phyloP scores from a whole-genome alignment of 1,140 invertebrate genomes.

The Drosophila sulfurigaster region DNA sequence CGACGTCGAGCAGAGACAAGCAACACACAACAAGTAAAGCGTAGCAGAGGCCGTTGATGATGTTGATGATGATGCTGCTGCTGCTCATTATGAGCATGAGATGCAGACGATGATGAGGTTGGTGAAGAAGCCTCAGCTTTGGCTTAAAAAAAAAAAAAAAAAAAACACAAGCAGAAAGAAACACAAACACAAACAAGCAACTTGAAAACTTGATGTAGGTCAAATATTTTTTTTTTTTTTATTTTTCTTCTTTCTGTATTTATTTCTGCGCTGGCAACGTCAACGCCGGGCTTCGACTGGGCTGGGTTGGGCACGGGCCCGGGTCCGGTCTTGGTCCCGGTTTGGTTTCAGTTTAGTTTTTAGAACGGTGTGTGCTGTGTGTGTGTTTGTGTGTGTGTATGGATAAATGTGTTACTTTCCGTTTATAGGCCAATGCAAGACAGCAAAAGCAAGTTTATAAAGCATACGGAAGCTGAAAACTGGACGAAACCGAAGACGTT shows the following conservation, averaged over 20 bases:
- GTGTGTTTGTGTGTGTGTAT: constrained; percentile 26
- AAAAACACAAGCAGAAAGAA: constrained; percentile 19
- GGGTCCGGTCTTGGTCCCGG: constrained; percentile 24
- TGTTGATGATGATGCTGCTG: constrained; percentile 36
- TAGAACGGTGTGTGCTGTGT: constrained; percentile 25
- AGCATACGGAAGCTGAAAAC: constrained; percentile 54
- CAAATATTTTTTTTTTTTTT: constrained; percentile 59
- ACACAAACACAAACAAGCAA: constrained; percentile 77
- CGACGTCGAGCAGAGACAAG: constrained; percentile 40
- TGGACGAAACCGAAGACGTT: constrained; percentile 39
- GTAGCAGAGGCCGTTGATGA: constrained; percentile 46
- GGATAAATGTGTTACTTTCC: constrained; percentile 56
- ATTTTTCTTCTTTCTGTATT: constrained; percentile 10
- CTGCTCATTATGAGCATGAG: neutral
- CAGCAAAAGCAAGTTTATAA: constrained; percentile 73
- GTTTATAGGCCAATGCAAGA: constrained; percentile 78
- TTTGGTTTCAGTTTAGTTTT: constrained; percentile 55
- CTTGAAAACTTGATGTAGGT: constrained; percentile 84
- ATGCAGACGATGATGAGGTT: constrained; percentile 25
- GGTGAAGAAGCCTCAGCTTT: constrained; percentile 48
- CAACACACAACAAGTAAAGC: constrained; percentile 45
- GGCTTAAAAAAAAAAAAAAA: constrained; percentile 49
- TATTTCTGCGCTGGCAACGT: constrained; percentile 37
- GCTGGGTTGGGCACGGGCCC: constrained; percentile 17
- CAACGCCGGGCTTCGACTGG: constrained; percentile 19